These are phyloP conservation scores for Bradypodion pumilum DNA, from an alignment of 2,797 vertebrate species.

Conservation along the genomic window DNA sequence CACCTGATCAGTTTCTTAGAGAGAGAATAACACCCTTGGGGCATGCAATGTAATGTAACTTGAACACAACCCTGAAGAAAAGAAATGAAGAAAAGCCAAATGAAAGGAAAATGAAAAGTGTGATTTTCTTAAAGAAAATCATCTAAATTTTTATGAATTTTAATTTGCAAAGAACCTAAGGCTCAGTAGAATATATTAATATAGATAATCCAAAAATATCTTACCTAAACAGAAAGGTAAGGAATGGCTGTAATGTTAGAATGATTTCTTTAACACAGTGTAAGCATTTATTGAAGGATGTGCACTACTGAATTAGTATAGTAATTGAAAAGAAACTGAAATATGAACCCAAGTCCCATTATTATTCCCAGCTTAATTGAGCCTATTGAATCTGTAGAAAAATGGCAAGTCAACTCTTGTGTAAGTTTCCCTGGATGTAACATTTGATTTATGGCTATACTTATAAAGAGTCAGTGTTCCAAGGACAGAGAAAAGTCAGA, in stretches of 20 bases:
- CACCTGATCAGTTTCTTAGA: neutral
- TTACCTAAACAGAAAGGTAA: no score
- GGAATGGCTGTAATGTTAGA: no score
- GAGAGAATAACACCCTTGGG: neutral
- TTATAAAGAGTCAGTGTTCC: neutral
- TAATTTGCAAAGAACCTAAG: neutral
- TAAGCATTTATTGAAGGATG: neutral
- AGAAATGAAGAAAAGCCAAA: neutral
- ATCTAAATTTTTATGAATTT: neutral
- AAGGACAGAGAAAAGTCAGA: neutral
- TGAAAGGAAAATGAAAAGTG: neutral
- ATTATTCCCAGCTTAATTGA: no score
- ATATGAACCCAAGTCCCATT: neutral
- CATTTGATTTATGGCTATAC: no score
- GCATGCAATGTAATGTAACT: neutral
- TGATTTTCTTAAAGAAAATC: neutral
- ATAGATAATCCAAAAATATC: no score
- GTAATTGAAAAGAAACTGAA: neutral
- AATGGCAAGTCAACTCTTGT: no score
- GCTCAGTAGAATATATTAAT: no score
- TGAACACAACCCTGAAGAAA: neutral
- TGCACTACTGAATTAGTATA: neutral
- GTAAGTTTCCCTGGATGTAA: no score
- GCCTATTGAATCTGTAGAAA: no score
- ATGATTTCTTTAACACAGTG: no score